These are phyloP conservation scores for Python bivittatus DNA, from an alignment of 2,113 vertebrate species.

Conservation along the genomic window DNA sequence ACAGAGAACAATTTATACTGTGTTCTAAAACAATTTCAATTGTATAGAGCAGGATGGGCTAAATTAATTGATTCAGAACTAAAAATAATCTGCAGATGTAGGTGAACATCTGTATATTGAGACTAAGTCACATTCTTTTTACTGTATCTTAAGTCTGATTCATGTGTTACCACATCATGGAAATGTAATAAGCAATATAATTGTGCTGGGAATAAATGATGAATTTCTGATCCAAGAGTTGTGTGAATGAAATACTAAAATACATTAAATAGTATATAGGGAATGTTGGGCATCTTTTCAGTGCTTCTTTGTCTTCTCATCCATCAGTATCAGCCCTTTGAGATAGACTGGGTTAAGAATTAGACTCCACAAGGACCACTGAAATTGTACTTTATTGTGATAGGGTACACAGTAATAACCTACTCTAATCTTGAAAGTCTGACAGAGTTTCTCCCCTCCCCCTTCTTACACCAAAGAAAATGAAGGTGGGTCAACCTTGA, in stretches of 20 bases:
- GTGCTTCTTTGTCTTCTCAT: background rate
- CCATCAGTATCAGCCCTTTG: background rate
- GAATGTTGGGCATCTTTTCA: background rate
- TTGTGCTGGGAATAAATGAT: background rate
- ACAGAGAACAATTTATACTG: background rate
- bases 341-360: background rate
- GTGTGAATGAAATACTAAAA: background rate
- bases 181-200: background rate
- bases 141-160: background rate
- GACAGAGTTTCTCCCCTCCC: background rate
- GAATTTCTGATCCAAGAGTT: background rate
- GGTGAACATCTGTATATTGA: background rate
- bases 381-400: background rate
- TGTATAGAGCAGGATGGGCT: background rate
- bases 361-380: background rate
- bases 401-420: background rate
- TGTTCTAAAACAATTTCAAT: constrained; percentile 1
- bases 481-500: background rate
- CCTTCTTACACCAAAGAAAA: background rate
- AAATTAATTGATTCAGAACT: background rate
- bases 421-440: background rate
- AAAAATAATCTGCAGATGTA: background rate
- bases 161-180: background rate
- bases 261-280: background rate
- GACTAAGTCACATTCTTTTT: background rate